phyloP scores from a whole-genome alignment of 2,888 invertebrate genomes.

The Limnephilus marmoratus region DNA sequence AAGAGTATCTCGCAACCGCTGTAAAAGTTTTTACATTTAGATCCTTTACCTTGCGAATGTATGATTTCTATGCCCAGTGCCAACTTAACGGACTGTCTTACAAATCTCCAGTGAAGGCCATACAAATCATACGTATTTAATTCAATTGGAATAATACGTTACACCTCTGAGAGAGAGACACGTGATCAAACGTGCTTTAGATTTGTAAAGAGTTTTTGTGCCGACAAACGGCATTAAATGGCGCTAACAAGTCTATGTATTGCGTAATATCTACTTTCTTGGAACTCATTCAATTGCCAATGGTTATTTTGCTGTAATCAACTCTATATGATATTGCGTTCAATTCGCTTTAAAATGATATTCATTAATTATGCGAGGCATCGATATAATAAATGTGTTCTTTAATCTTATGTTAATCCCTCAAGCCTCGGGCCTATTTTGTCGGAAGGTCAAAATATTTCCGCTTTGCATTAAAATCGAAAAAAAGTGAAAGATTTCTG shows the following conservation, averaged over 20 bases:
- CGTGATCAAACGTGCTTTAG: constrained; percentile 4
- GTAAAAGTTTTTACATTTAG: too few relatives aligned
- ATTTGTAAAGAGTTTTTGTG: constrained; percentile 6
- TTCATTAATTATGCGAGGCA: not conserved
- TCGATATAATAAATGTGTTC: too few relatives aligned
- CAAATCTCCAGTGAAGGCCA: not conserved
- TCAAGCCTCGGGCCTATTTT: too few relatives aligned
- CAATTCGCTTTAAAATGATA: not conserved
- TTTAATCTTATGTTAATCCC: too few relatives aligned
- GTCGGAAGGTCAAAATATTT: too few relatives aligned
- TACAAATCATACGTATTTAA: not conserved
- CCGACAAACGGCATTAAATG: constrained; percentile 25
- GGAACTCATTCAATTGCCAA: not conserved
- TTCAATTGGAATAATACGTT: not conserved
- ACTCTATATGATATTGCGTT: too few relatives aligned
- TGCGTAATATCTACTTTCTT: not conserved
- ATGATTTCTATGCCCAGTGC: not conserved
- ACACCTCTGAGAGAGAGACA: not conserved
- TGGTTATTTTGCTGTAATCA: not conserved
- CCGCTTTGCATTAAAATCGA: too few relatives aligned
- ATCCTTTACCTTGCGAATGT: too few relatives aligned
- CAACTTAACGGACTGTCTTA: not conserved
- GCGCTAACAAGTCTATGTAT: constrained; percentile 23
- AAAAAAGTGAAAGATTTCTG: too few relatives aligned
- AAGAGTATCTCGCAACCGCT: too few relatives aligned